These are phyloP conservation scores for Adelges cooleyi DNA, from an alignment of 1,140 invertebrate genomes.

Conservation along the genomic window DNA sequence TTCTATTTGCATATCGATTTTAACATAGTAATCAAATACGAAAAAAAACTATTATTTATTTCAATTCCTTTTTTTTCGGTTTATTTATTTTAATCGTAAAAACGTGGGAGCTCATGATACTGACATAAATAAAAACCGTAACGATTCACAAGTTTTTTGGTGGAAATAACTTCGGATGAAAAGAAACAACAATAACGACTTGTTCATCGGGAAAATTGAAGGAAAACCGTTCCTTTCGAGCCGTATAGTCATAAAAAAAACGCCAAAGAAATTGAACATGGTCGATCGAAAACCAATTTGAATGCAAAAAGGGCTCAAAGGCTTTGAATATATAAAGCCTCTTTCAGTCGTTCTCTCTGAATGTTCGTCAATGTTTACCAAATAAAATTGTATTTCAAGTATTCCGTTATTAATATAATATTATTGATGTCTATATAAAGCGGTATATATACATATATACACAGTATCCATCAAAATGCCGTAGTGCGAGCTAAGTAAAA, in stretches of 20 bases:
- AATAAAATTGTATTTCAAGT: background rate
- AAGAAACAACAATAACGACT: constrained; percentile 21
- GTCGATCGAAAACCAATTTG: constrained; percentile 25
- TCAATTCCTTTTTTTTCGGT: background rate
- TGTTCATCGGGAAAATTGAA: constrained; percentile 20
- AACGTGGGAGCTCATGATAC: background rate
- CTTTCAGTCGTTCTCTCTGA: background rate
- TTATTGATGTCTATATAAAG: no score
- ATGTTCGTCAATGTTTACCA: background rate
- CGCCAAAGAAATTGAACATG: background rate
- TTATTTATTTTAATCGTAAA: constrained; percentile 5
- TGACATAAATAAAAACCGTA: background rate
- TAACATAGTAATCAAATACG: no score
- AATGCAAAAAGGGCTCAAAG: constrained; percentile 7
- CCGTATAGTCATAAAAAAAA: constrained; percentile 3
- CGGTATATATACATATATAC: no score
- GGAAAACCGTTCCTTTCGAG: background rate
- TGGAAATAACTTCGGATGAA: background rate
- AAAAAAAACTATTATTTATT: background rate
- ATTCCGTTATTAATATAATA: constrained; percentile 31
- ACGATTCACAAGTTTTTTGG: background rate
- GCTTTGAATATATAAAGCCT: constrained; percentile 8
- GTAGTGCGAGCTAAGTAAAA: no score
- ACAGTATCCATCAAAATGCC: no score
- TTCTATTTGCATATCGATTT: no score